Conservation (phyloP, 2,888 invertebrate genomes). For the Philereme vetulata region DNA sequence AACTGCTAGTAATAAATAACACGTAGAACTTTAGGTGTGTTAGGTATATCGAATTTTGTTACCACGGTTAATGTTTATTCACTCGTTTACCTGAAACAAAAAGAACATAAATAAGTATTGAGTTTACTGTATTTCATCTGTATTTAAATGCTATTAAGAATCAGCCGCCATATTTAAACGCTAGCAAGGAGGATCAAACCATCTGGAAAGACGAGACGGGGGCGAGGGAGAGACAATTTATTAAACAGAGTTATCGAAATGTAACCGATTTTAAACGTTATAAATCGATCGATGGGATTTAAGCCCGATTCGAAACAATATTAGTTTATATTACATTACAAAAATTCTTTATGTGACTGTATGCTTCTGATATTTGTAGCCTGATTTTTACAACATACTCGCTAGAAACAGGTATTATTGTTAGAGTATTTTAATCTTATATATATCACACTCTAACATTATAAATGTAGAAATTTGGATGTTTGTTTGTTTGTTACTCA, state of each 20-base stretch:
- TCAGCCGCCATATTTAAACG: conserved; percentile 63
- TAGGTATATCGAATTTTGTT: neutral
- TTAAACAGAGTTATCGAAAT: conserved; percentile 57
- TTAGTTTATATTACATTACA: too few species aligned
- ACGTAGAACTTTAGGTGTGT: too few species aligned
- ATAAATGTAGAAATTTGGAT: too few species aligned
- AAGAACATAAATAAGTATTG: conserved; percentile 30
- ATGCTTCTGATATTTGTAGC: too few species aligned
- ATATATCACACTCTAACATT: too few species aligned
- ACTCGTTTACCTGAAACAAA: conserved; percentile 60
- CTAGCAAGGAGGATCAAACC: conserved; percentile 58
- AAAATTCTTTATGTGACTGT: too few species aligned
- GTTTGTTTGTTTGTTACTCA: too few species aligned
- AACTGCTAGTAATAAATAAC: too few species aligned
- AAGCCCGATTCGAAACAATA: neutral
- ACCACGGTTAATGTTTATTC: neutral
- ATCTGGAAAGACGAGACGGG: conserved; percentile 65
- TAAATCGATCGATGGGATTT: conserved; percentile 23
- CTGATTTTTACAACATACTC: too few species aligned
- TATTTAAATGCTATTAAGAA: conserved; percentile 44
- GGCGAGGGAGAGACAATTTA: conserved; percentile 55
- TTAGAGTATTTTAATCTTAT: too few species aligned
- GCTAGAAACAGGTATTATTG: too few species aligned
- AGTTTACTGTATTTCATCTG: conserved; percentile 27
- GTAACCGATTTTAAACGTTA: conserved; percentile 38